These are phyloP conservation scores for Archips crataeganus DNA, from an alignment of 2,888 invertebrate genomes.

Conservation along the genomic window DNA sequence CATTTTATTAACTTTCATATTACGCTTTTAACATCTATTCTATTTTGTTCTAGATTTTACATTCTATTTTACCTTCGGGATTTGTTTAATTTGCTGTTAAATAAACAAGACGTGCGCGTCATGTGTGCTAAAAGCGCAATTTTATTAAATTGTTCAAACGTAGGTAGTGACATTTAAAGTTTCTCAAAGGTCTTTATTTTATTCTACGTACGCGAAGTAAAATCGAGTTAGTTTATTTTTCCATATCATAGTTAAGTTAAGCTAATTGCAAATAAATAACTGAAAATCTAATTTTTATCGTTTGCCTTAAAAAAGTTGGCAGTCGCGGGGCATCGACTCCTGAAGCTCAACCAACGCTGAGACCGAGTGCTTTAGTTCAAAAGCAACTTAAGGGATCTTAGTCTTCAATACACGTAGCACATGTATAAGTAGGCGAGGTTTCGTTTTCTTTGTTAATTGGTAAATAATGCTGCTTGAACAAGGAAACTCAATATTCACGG, in stretches of 20 bases:
- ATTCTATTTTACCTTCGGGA: not conserved
- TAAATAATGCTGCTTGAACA: not conserved
- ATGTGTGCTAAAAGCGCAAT: not conserved
- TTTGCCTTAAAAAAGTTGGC: not conserved
- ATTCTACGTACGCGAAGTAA: not conserved
- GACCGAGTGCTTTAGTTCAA: not conserved
- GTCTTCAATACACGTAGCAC: not conserved
- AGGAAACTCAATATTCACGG: not conserved
- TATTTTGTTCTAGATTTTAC: not conserved
- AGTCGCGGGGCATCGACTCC: not conserved
- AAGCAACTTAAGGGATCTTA: not conserved
- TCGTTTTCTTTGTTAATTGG: not conserved
- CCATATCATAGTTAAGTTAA: not conserved
- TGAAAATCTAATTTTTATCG: not conserved
- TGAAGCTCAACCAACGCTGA: not conserved
- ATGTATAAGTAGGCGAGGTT: not conserved
- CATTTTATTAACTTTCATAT: slow-evolving; percentile 15
- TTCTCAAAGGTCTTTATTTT: not conserved
- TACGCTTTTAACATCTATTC: not conserved
- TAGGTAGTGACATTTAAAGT: not conserved
- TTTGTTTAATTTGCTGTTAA: no score
- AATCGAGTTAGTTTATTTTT: not conserved
- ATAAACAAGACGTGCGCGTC: not conserved
- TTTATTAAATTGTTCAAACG: not conserved
- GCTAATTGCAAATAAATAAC: not conserved